Percentiles rank a stretch among this genome's conserved stretches.
phyloP scores from a whole-genome alignment of 2,797 vertebrate genomes.

The Argya squamiceps region DNA sequence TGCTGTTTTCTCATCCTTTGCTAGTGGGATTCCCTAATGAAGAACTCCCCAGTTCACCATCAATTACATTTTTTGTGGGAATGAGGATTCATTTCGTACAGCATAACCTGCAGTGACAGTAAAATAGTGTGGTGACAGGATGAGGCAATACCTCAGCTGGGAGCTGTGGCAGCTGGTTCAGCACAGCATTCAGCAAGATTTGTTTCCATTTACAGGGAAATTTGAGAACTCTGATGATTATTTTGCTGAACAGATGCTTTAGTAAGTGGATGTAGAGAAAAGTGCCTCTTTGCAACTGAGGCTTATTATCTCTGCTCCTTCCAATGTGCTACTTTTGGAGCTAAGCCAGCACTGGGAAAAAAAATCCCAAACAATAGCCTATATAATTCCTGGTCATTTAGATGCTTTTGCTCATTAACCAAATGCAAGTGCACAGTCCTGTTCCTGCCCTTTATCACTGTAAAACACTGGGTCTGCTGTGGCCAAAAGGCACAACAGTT shows the following conservation, averaged over 20 bases:
- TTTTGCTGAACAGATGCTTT: constrained; percentile 52
- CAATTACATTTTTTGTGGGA: neutral
- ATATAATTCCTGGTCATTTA: neutral
- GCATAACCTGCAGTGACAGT: neutral
- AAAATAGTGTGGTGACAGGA: neutral
- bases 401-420: neutral
- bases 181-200: constrained; percentile 41
- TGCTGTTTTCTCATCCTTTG: neutral
- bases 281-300: constrained; percentile 56
- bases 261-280: constrained; percentile 9
- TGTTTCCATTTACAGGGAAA: constrained; percentile 27
- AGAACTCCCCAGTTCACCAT: neutral
- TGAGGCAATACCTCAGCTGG: constrained; percentile 4
- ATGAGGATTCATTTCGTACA: neutral
- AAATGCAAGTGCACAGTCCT: neutral
- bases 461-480: neutral
- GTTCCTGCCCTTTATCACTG: neutral
- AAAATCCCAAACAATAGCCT: neutral
- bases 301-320: constrained; percentile 70
- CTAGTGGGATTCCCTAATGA: neutral
- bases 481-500: neutral
- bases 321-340: neutral
- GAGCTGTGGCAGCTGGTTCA: constrained; percentile 29
- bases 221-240: constrained; percentile 22
- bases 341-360: neutral